phyloP scores from a whole-genome alignment of 2,888 invertebrate genomes.

The Lasioglossum figueresi region DNA sequence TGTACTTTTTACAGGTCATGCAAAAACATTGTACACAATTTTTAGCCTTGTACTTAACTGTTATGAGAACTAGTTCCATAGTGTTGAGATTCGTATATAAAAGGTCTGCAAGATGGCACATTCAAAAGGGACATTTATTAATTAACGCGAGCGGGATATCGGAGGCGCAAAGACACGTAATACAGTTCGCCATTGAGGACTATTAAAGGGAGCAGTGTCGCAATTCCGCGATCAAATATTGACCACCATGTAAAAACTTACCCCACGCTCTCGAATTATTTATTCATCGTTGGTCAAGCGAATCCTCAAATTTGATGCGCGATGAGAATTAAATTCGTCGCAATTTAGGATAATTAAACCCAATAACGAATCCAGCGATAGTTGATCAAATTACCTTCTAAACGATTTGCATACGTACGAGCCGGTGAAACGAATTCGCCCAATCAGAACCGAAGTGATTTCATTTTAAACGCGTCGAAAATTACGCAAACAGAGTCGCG shows the following conservation, averaged over 20 bases:
- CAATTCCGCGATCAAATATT: neutral
- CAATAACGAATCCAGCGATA: conserved; percentile 33
- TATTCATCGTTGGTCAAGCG: conserved; percentile 25
- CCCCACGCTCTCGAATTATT: conserved; percentile 10
- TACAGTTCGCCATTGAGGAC: neutral
- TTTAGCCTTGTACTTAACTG: neutral
- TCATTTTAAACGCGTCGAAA: conserved; percentile 20
- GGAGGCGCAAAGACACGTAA: neutral
- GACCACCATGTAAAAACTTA: neutral
- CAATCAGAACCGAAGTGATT: conserved; percentile 31
- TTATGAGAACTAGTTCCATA: neutral
- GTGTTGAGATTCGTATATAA: neutral
- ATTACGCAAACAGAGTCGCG: conserved; percentile 34
- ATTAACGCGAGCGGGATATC: neutral
- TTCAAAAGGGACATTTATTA: neutral
- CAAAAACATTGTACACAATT: neutral
- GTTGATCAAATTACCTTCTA: conserved; percentile 44
- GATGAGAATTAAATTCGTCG: conserved; percentile 29
- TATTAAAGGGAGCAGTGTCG: neutral
- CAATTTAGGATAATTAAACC: conserved; percentile 36
- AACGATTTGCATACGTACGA: conserved; percentile 35
- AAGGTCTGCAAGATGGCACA: neutral
- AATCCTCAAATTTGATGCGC: conserved; percentile 33
- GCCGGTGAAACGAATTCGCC: conserved; percentile 25
- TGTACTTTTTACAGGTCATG: neutral